Base-by-base conservation (phyloP, 2,113 vertebrate species). In the Odontophorus gujanensis region DNA sequence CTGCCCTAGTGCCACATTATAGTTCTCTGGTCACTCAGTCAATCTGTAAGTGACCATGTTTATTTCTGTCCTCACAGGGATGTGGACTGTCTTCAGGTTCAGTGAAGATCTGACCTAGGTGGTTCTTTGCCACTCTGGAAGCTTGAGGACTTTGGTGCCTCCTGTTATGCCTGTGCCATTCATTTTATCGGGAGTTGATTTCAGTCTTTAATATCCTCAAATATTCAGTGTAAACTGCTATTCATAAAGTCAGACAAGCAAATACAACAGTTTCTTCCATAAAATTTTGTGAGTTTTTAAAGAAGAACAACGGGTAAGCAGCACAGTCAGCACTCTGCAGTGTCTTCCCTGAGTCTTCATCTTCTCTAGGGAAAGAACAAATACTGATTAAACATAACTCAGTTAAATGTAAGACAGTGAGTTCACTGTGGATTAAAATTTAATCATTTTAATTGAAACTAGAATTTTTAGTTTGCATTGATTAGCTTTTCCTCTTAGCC, bases 21-120 rank as follows among this genome's bases (percentile, higher is more conserved):
- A 38, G 59, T 25, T 25, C 34, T 38, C 24, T 62, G 34, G 36
- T 38, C 59, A 62, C 34, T 38, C 34, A 62, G 0, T 36, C 53
- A 62, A 0, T 36, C 53, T 87, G 72, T 24, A 62, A 36, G 13
- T 40, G 82, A 34, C 2, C 3, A 6, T 51, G 19, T 0, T 0
- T 2, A 13, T 78, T 77, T 51, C 6, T 48, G 15, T 50, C 20
- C 3, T 75, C 3, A 63, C 28, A 14, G 48, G 55, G 17, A 24
- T 61, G 51, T 7, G n/a, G 17, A 32, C 14, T 53, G 42, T 40
- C 28, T 9, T 2, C 19, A 80, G 43, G 45, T 58, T 51, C 13
- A 43, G 57, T 83, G 76, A 57, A 68, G 19, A 43, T 59, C 32
- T 89, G 36, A n/a, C 13, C 32, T 66, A 17, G 28, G 0, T 93